These are phyloP conservation scores for Listrodromus nycthemerus DNA, from an alignment of 2,888 invertebrate species.

Conservation along the genomic window DNA sequence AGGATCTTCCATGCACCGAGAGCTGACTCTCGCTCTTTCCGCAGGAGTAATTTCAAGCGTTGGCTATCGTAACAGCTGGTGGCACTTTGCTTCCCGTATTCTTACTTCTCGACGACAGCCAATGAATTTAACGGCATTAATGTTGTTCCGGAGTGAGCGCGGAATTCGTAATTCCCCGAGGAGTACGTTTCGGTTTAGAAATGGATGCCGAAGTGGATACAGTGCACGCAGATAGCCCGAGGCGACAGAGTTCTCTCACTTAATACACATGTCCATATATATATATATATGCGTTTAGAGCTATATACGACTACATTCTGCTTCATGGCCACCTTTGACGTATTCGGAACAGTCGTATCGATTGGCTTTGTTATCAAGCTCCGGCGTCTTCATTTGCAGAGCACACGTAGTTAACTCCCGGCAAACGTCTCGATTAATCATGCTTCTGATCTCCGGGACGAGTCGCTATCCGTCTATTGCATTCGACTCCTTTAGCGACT, in stretches of 20 bases:
- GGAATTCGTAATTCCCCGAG: constrained; percentile 16
- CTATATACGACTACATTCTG: constrained; percentile 7
- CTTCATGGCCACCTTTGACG: constrained; percentile 20
- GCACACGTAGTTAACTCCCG: constrained; percentile 36
- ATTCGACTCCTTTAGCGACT: constrained; percentile 41
- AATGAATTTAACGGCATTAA: constrained; percentile 54
- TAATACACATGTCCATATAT: neutral
- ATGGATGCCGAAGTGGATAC: constrained; percentile 10
- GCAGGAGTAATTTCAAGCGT: constrained; percentile 45
- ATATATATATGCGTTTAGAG: neutral
- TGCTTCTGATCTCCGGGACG: constrained; percentile 35
- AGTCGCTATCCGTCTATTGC: constrained; percentile 7
- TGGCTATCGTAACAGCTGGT: constrained; percentile 38
- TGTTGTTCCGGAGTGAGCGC: constrained; percentile 26
- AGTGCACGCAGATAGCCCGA: constrained; percentile 15
- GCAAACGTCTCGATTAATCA: constrained; percentile 49
- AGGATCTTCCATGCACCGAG: constrained; percentile 1
- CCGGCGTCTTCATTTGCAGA: constrained; percentile 62
- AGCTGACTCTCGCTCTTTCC: neutral
- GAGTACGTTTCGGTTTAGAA: constrained; percentile 14
- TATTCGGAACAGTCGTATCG: constrained; percentile 53
- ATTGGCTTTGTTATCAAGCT: constrained; percentile 61
- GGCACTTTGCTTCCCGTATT: constrained; percentile 24
- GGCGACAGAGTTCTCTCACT: constrained; percentile 26
- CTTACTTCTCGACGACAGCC: constrained; percentile 19